Conservation (phyloP, 2,113 vertebrate genomes). For the Hippopotamus amphibius region DNA sequence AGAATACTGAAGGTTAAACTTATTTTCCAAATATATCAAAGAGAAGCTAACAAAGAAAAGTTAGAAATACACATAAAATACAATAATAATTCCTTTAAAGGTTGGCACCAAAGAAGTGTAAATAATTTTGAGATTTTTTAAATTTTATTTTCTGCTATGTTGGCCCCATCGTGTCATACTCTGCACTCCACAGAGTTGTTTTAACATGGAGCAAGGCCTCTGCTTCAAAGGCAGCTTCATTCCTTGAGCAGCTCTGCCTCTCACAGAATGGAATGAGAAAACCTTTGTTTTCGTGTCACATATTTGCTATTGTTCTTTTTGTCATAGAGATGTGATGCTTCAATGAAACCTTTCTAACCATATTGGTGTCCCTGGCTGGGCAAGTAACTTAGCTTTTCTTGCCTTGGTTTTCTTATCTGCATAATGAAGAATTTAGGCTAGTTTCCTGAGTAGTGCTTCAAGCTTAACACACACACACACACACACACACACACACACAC, state of each 20-base stretch:
- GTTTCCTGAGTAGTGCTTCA: neutral
- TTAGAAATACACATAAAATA: slow-evolving; percentile 33
- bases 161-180: slow-evolving; percentile 1
- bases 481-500: neutral
- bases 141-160: slow-evolving; percentile 43
- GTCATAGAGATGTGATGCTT: slow-evolving; percentile 50
- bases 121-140: slow-evolving; percentile 39
- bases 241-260: slow-evolving; percentile 31
- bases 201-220: slow-evolving; percentile 9
- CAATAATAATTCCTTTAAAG: slow-evolving; percentile 39
- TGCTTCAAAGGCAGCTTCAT: slow-evolving; percentile 69
- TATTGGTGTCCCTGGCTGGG: neutral
- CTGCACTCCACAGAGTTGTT: slow-evolving; percentile 30
- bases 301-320: slow-evolving; percentile 66
- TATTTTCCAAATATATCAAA: slow-evolving; percentile 53
- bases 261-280: slow-evolving; percentile 40
- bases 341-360: neutral
- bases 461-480: neutral
- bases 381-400: slow-evolving; percentile 51
- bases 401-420: slow-evolving; percentile 5
- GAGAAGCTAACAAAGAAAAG: neutral
- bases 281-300: slow-evolving; percentile 53
- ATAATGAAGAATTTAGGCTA: neutral
- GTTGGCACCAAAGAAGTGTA: slow-evolving; percentile 9
- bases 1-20: slow-evolving; percentile 50